A percentile compares a stretch with the other conserved stretches of the same genome.
These are phyloP conservation scores for Oreochromis tanganicae DNA, from an alignment of 2,113 vertebrate genomes.

Conservation along the genomic window DNA sequence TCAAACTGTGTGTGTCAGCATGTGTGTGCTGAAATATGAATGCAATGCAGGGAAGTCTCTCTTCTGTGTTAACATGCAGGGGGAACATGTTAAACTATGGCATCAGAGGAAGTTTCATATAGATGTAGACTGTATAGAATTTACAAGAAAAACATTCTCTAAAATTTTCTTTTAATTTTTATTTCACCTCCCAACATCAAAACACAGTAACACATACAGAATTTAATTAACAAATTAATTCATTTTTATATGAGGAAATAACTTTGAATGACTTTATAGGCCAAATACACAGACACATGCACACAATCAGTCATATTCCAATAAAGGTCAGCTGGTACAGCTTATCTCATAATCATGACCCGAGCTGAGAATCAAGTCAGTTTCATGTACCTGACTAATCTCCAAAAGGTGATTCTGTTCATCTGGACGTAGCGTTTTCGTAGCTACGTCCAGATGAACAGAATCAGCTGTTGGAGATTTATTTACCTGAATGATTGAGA, in stretches of 20 bases:
- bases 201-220: neutral
- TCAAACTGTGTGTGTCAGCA: neutral
- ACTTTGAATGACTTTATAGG: neutral
- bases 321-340: neutral
- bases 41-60: neutral
- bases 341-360: neutral
- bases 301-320: neutral
- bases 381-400: neutral
- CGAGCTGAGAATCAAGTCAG: neutral
- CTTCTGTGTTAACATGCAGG: neutral
- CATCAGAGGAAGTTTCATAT: neutral
- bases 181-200: neutral
- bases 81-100: neutral
- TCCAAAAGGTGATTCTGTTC: neutral
- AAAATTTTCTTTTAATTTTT: neutral
- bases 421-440: neutral
- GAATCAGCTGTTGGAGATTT: neutral
- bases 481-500: neutral
- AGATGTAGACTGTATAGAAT: neutral
- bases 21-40: conserved; percentile 23
- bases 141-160: neutral
- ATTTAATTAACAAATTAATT: neutral
- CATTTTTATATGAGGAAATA: neutral
- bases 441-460: neutral
- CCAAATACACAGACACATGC: neutral